Evolutionary conservation across 2,113 vertebrate species (phyloP), one percentile per base, ranked within the genome.

Genomic region (Felis catus): DNA sequence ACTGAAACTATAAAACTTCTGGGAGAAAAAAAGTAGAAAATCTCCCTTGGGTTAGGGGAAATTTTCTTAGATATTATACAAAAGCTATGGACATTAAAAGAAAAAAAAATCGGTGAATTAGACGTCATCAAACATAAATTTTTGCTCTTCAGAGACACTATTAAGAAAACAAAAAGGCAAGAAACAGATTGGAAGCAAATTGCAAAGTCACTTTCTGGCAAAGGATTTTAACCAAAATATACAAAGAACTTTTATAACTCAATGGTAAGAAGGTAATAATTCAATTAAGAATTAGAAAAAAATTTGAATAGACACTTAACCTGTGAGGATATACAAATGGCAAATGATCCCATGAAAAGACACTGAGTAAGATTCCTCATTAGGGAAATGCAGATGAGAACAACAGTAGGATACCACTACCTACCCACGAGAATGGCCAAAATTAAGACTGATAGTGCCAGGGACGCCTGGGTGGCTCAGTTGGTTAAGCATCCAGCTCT

Each of bases 81-180:
- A 88, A 88, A 71, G 45, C 73, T 86, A 5, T 39, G 23, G 88
- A 53, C 33, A 86, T 89, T 45, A 10, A 89, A 58, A 78, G 7
- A 61, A 66, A 93, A 95, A 95, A 86, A 48, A 39, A 61, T 58
- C 2, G 51, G n/a, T 78, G 71, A 80, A 61, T 91, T 74, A 53
- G 5, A 53, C 86, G 39, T 80, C 45, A 79, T 82, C 82, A 53
- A 33, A 97, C 68, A 73, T 73, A 74, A 96, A 15, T 36, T 13
- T 95, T 68, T 91, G 53, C 61, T 91, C 58, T 89, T 96, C 4
- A 53, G 70, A 86, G 63, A 92, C 19, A 33, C 3, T 39, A 45
- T 95, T 87, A 65, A 45, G n/a, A 73, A 95, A 95, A 82, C 84
- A 29, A 85, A 93, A 97, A 96, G 16, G 0, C 15, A 68, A 68